Conservation (phyloP, 2,797 vertebrate genomes). For the Xenopus petersii region DNA sequence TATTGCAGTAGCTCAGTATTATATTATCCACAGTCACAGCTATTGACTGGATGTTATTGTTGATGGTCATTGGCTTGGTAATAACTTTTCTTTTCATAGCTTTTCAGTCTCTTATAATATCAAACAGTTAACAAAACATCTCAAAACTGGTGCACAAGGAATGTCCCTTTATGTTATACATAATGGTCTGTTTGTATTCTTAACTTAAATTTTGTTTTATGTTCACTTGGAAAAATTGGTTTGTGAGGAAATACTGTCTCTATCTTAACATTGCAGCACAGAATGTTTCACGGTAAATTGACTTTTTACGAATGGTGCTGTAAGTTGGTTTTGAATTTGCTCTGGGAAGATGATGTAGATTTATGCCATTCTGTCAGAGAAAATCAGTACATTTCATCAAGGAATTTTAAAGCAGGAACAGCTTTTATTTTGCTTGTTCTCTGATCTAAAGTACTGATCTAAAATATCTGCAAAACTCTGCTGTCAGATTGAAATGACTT, state of each 20-base stretch:
- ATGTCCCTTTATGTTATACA: slow-evolving; percentile 25
- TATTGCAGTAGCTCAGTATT: too few species aligned
- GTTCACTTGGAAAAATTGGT: slow-evolving; percentile 43
- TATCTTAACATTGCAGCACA: slow-evolving; percentile 45
- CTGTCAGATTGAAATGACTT: slow-evolving; percentile 41
- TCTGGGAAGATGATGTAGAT: slow-evolving; percentile 42
- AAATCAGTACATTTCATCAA: slow-evolving; percentile 47
- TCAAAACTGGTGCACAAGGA: slow-evolving; percentile 22
- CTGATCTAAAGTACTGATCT: slow-evolving; percentile 43
- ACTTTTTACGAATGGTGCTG: slow-evolving; percentile 43
- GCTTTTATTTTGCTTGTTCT: slow-evolving; percentile 34
- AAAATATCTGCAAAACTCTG: slow-evolving; percentile 45
- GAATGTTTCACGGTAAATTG: slow-evolving; percentile 49
- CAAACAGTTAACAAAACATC: slow-evolving; percentile 29
- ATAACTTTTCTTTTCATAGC: neutral
- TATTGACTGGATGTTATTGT: too few species aligned
- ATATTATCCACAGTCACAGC: too few species aligned
- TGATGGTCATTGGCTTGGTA: neutral
- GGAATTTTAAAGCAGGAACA: slow-evolving; percentile 44
- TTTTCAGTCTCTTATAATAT: slow-evolving; percentile 14
- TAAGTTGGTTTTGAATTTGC: slow-evolving; percentile 43
- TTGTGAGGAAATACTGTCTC: slow-evolving; percentile 41
- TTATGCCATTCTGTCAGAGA: slow-evolving; percentile 45
- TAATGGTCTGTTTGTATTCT: slow-evolving; percentile 41
- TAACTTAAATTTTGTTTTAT: slow-evolving; percentile 45